Evolutionary conservation across 1,140 invertebrate species (phyloP).

Genomic region (Caerostris extrusa): DNA sequence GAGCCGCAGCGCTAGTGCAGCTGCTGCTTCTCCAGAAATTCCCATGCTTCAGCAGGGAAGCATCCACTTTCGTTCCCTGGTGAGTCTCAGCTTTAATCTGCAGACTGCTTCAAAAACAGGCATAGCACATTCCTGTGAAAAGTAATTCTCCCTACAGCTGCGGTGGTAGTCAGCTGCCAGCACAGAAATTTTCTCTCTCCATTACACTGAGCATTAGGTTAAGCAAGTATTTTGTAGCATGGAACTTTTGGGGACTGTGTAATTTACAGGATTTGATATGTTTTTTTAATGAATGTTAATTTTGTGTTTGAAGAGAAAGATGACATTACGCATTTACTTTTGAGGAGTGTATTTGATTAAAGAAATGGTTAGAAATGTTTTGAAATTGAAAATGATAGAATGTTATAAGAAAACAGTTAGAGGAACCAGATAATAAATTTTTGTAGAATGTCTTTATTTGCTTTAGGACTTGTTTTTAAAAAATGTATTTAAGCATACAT

Average conservation of each 20-base stretch:
- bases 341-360: not conserved
- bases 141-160: constrained; percentile 68
- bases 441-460: too few species aligned
- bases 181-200: constrained; percentile 49
- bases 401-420: too few species aligned
- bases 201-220: constrained; percentile 32
- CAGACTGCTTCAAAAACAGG: constrained; percentile 75
- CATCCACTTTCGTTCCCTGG: constrained; percentile 74
- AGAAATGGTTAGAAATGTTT: not conserved
- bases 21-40: constrained; percentile 47
- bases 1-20: constrained; percentile 49
- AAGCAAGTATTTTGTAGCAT: constrained; percentile 7
- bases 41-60: constrained; percentile 72
- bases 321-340: not conserved
- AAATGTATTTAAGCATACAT: too few species aligned
- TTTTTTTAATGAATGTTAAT: constrained; percentile 40
- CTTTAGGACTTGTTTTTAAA: too few species aligned
- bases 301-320: not conserved
- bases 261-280: constrained; percentile 20
- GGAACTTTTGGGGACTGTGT: not conserved
- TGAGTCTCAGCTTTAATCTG: constrained; percentile 69
- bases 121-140: constrained; percentile 72
- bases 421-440: too few species aligned
- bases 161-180: constrained; percentile 53
- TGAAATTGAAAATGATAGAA: not conserved